phyloP scores from a whole-genome alignment of 2,113 vertebrate species.

The Ammodytes dubius region DNA sequence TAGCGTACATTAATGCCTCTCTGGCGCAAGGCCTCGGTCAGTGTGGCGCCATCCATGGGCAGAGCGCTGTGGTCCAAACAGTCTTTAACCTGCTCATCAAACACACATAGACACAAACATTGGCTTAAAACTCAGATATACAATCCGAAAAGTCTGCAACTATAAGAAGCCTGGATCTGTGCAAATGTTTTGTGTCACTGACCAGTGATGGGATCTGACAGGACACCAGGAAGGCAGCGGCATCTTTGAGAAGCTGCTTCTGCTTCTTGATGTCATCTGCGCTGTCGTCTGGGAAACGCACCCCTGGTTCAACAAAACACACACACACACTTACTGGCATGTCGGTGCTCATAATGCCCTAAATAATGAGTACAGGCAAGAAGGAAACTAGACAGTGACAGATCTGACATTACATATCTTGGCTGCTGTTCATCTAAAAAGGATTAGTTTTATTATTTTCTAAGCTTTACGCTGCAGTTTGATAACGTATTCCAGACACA shows the following conservation, averaged over 20 bases:
- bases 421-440: not conserved
- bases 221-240: slow-evolving; percentile 93
- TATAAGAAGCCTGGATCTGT: not conserved
- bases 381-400: not conserved
- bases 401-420: not conserved
- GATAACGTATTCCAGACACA: not conserved
- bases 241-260: slow-evolving; percentile 96
- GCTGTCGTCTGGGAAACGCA: slow-evolving; percentile 92
- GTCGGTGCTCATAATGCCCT: not conserved
- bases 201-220: slow-evolving; percentile 98
- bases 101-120: not conserved
- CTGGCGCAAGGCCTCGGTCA: slow-evolving; percentile 95
- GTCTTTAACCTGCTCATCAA: slow-evolving; percentile 91
- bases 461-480: not conserved
- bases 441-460: not conserved
- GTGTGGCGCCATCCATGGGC: slow-evolving; percentile 94
- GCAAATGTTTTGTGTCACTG: slow-evolving; percentile 65
- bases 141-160: not conserved
- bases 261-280: slow-evolving; percentile 94
- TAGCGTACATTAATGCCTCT: slow-evolving; percentile 97
- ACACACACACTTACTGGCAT: not conserved
- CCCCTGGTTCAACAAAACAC: slow-evolving; percentile 83
- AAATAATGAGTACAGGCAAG: not conserved
- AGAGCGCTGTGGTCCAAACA: slow-evolving; percentile 94
- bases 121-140: too few species aligned